These are phyloP conservation scores for Apostichopus japonicus DNA, from an alignment of 35 echinoderm and acorn worm genomes.

Conservation along the genomic window DNA sequence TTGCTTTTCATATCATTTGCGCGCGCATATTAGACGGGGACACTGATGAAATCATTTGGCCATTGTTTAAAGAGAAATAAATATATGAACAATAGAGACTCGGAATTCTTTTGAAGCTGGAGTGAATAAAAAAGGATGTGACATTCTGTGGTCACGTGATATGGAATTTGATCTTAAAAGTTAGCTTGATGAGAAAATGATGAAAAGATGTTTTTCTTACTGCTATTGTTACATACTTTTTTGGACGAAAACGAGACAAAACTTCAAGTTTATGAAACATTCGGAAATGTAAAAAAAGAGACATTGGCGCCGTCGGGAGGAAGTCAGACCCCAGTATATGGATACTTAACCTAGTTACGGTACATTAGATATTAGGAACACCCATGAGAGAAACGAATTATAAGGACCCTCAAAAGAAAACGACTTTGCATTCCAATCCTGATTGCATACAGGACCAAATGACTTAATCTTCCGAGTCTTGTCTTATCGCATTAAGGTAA, in stretches of 20 bases:
- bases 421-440: conserved; percentile 19
- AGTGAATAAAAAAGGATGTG: conserved; percentile 20
- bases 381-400: conserved; percentile 21
- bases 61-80: not conserved
- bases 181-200: conserved; percentile 26
- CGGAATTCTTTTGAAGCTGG: not conserved
- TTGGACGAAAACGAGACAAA: conserved; percentile 2
- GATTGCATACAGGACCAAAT: conserved; percentile 28
- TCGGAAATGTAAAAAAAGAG: not conserved
- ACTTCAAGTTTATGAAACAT: not conserved
- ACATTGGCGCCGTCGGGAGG: not conserved
- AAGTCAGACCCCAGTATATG: not conserved
- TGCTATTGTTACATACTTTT: not conserved
- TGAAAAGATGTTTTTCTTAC: conserved; percentile 8
- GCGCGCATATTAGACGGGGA: not conserved
- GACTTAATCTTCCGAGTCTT: not conserved
- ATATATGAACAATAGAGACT: too few species aligned
- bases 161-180: conserved; percentile 14
- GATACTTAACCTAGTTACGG: conserved; percentile 29
- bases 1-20: conserved; percentile 32
- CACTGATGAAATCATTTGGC: not conserved
- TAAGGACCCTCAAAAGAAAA: not conserved
- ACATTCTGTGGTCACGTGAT: conserved; percentile 30
- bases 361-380: not conserved
- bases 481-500: conserved; percentile 25